A percentile compares a stretch with the other conserved stretches of the same genome.
Evolutionary conservation across 2,113 vertebrate genomes (phyloP).

Genomic region (Sturnus vulgaris): DNA sequence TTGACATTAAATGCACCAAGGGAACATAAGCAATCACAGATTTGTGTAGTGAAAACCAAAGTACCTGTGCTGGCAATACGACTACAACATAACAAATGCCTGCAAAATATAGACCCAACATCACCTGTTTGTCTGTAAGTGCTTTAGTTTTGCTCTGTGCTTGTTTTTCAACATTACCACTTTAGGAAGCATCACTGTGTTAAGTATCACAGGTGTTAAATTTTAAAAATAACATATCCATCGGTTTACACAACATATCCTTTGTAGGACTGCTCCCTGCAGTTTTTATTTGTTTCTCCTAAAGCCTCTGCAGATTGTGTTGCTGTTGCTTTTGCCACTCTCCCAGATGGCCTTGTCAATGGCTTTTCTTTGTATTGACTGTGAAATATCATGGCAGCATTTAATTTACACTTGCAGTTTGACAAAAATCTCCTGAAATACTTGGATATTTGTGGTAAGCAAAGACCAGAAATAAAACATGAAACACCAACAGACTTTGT

Average conservation of each 20-base stretch:
- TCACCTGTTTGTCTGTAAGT: background rate
- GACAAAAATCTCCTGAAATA: background rate
- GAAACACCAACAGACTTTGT: background rate
- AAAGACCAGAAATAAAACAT: background rate
- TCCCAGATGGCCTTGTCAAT: background rate
- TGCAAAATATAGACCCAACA: background rate
- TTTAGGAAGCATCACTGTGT: background rate
- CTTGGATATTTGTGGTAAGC: background rate
- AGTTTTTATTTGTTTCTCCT: slow-evolving; percentile 24
- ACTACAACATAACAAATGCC: background rate
- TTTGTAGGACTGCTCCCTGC: background rate
- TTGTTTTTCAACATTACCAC: background rate
- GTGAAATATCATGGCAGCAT: background rate
- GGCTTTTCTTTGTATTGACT: background rate
- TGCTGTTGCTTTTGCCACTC: background rate
- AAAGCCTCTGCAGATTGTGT: background rate
- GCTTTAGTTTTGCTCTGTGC: background rate
- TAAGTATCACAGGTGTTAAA: background rate
- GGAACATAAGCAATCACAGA: background rate
- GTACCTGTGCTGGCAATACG: background rate
- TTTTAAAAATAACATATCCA: background rate
- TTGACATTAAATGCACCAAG: background rate
- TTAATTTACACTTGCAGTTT: background rate
- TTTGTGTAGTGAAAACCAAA: background rate
- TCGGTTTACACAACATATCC: background rate